Evolutionary conservation across 2,113 vertebrate genomes (phyloP), one percentile per base, ranked within the genome.

Genomic region (Xiphias gladius): DNA sequence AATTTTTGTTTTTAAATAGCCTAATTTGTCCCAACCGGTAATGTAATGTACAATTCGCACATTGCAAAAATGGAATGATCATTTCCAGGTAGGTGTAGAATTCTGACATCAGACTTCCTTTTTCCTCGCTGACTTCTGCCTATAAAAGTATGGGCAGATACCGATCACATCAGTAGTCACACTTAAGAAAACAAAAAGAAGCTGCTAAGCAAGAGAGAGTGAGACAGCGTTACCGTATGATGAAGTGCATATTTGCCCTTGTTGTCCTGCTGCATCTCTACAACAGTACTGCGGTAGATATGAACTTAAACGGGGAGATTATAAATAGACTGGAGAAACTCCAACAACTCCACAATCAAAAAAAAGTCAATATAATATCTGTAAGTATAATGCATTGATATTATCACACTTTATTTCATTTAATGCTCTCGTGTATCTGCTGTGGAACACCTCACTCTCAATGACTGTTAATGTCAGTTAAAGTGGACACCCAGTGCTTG

Each of bases 351-450:
- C 7, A 0, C 55, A 4, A 0, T 12, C 0, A 0, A 0, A 5
- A 5, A 0, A 28, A 24, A 17, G 3, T 17, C n/a, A 50, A 5
- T 3, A 13, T 79, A 32, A 35, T 1, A 11, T 20, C 26, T 46
- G 93, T 93, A 73, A 93, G 93, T 93, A 88, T 37, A 13, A 24
- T 3, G 3, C 13, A 35, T 39, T 30, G 22, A 12, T 71, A 61
- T 20, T 16, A 62, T 75, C 35, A 71, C 52, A 32, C 1, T 26
- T 30, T 19, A 28, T 73, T 58, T 79, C 5, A 26, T 43, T 48
- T 69, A 12, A 43, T n/a, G 41, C 14, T 63, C 7, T 63, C 7
- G 43, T 0, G 13, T 67, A 0, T 50, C 17, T 26, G 20, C 20
- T 55, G 39, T n/a, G 2, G n/a, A 20, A 55, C 0, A 17, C 9